Evolutionary conservation across 2,113 vertebrate genomes (phyloP).

Genomic region (Agapornis roseicollis): DNA sequence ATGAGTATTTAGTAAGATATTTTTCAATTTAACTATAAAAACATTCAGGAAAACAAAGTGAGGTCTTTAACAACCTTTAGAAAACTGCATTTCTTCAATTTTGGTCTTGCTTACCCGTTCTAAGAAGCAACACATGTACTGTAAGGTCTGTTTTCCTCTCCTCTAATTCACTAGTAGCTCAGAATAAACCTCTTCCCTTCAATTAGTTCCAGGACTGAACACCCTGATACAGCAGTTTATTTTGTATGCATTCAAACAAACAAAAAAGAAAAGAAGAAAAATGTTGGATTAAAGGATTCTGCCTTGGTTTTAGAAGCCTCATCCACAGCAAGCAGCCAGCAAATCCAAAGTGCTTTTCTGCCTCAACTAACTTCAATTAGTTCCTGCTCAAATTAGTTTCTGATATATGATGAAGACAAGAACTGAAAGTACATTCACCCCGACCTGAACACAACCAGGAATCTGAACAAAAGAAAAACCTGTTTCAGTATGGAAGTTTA

Average conservation of each 20-base stretch:
- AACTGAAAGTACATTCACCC: neutral
- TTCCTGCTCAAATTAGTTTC: neutral
- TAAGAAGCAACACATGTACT: neutral
- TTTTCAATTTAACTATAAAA: neutral
- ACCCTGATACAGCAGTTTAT: constrained; percentile 8
- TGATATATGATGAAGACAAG: neutral
- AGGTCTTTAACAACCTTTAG: neutral
- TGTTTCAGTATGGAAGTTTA: neutral
- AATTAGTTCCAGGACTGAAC: constrained; percentile 40
- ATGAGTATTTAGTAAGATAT: neutral
- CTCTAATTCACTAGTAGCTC: neutral
- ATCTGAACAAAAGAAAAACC: neutral
- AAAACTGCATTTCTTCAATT: neutral
- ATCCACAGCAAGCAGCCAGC: neutral
- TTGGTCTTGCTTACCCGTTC: neutral
- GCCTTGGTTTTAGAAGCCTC: neutral
- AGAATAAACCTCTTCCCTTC: constrained; percentile 27
- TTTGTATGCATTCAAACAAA: neutral
- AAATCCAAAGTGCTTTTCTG: constrained; percentile 47
- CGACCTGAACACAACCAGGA: neutral
- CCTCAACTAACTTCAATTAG: constrained; percentile 44
- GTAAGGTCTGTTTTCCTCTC: neutral
- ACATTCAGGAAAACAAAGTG: neutral
- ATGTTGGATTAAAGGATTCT: constrained; percentile 36
- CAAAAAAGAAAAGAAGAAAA: neutral